A percentile compares a stretch with the other conserved stretches of the same genome.
phyloP scores from a whole-genome alignment of 1,140 invertebrate species.

The Panagrolaimus sp. region DNA sequence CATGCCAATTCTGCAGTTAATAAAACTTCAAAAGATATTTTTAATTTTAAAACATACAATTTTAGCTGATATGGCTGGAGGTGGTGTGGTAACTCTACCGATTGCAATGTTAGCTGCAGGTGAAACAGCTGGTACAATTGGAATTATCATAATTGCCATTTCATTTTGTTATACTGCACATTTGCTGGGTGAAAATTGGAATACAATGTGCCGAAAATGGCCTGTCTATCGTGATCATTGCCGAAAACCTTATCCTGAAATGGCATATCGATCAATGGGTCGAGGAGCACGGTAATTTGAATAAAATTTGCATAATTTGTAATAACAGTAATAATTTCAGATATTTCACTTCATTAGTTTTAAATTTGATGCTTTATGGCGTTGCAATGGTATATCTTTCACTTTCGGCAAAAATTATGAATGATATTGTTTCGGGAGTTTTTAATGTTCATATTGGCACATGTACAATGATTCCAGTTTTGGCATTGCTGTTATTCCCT shows the following conservation, averaged over 20 bases:
- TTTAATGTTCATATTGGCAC: conserved; percentile 27
- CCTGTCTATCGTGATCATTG: conserved; percentile 39
- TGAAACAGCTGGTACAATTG: conserved; percentile 28
- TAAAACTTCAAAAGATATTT: no score
- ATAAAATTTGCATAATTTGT: no score
- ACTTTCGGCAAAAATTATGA: conserved; percentile 45
- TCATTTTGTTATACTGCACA: conserved; percentile 49
- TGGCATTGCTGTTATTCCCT: conserved; percentile 37
- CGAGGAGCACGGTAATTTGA: conserved; percentile 28
- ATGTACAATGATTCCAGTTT: conserved; percentile 39
- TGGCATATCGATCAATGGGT: conserved; percentile 42
- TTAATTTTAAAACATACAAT: no score
- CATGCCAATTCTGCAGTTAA: no score
- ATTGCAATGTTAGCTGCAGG: conserved; percentile 19
- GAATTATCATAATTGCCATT: conserved; percentile 25
- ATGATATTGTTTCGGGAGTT: conserved; percentile 27
- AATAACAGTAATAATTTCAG: no score
- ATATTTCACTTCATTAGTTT: conserved; percentile 1
- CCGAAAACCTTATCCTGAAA: conserved; percentile 51
- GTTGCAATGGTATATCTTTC: conserved; percentile 49
- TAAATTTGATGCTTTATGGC: conserved; percentile 29
- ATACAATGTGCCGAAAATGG: conserved; percentile 38
- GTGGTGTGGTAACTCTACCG: conserved; percentile 2
- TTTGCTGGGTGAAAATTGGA: conserved; percentile 45
- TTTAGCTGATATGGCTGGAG: conserved; percentile 13